These are phyloP conservation scores for Coluber constrictor DNA, from an alignment of 2,797 vertebrate species.

Conservation along the genomic window DNA sequence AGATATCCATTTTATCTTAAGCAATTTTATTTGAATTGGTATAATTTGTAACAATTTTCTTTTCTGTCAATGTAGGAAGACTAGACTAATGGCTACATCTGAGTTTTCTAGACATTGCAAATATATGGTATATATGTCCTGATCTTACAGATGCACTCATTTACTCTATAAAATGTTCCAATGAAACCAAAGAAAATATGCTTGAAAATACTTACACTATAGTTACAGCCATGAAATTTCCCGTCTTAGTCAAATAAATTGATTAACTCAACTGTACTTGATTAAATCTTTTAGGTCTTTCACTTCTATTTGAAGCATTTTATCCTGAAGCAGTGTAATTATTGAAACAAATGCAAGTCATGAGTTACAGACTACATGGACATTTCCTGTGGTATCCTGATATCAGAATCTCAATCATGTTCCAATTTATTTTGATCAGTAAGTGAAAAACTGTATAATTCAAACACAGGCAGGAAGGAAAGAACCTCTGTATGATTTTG, in stretches of 20 bases:
- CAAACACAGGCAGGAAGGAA: not conserved
- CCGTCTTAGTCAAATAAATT: not conserved
- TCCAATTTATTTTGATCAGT: not conserved
- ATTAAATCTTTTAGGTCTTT: not conserved
- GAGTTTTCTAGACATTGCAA: not conserved
- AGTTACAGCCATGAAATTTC: not conserved
- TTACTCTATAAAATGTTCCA: not conserved
- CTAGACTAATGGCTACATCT: not conserved
- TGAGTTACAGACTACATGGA: not conserved
- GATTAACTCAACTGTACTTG: not conserved
- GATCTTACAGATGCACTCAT: not conserved
- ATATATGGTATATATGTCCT: not conserved
- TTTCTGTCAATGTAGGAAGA: not conserved
- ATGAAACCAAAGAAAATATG: not conserved
- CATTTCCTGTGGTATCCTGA: not conserved
- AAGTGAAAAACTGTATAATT: not conserved
- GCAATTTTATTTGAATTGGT: not conserved
- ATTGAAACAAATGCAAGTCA: not conserved
- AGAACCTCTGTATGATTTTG: not conserved
- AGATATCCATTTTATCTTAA: not conserved
- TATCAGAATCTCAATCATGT: not conserved
- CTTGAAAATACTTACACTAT: not conserved
- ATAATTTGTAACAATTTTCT: not conserved
- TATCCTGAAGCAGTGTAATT: not conserved
- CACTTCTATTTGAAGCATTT: not conserved